Base-by-base conservation (phyloP, 1,140 invertebrate genomes). In the Pararge aegeria region DNA sequence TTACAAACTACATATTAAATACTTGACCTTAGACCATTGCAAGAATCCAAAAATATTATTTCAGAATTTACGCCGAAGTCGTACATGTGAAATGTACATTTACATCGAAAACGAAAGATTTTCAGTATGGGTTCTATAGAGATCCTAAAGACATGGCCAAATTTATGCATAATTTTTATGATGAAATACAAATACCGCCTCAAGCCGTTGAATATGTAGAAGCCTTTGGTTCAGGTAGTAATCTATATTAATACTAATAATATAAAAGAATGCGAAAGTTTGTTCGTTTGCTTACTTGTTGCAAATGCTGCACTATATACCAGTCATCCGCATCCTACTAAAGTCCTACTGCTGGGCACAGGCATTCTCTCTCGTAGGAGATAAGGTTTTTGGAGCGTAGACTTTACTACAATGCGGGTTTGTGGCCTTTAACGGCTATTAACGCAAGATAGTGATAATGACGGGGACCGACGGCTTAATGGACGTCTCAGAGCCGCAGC, bases 141-240 rank as follows among this genome's bases (percentile, higher is more conserved):
- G 90, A 64, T 84, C 90, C 34, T 74, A 78, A 19, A 53, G 88
- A 15, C 92, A 94, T 79, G 86, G 89, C 52, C 53, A 80, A 48
- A 67, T 95, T 80, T 15, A 70, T 95, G 1, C 77, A 90, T 44
- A 91, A 93, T 55, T 92, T 91, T 56, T 96, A 95, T 66, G 75
- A 88, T 27, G 92, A 94, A 68, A 89, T 90, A 10, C 88, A 91
- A 18, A 75, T 96, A 19, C 87, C 93, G 64, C 94, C 94, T 1
- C 72, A 84, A 46, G 76, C 89, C 21, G 92, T 96, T 1, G 89
- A 91, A 37, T 96, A 94, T 73, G 91, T 96, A n/a, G 95, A 96
- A 84, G 92, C 93, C 42, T 94, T 95, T 82, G 94, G 95, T 16
- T 95, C 94, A 75, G 87, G 72, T 87, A 70, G 52, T 34, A 19